Conservation (phyloP, 2,888 invertebrate species). For the Pheosia gnoma region DNA sequence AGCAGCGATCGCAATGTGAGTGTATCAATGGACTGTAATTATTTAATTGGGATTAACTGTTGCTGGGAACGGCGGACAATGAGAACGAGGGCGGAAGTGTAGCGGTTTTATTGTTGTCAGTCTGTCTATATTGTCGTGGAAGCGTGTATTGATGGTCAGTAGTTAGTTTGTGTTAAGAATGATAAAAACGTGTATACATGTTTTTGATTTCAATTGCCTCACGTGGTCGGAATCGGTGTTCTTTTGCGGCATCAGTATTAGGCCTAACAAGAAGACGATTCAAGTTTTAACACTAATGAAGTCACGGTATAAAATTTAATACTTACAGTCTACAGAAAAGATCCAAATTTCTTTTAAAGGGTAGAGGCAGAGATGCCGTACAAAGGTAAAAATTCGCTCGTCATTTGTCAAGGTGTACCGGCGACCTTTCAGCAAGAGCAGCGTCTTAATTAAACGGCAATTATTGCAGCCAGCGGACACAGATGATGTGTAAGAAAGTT, state of each 20-base stretch:
- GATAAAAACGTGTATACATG: too few relatives aligned
- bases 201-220: too few relatives aligned
- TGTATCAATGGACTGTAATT: constrained; percentile 55
- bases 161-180: too few relatives aligned
- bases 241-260: too few relatives aligned
- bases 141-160: background rate
- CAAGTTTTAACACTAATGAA: too few relatives aligned
- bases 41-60: constrained; percentile 59
- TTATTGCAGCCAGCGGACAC: constrained; percentile 7
- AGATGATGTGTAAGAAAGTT: constrained; percentile 11
- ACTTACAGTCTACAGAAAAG: background rate
- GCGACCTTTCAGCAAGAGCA: constrained; percentile 16
- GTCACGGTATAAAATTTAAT: background rate
- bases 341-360: background rate
- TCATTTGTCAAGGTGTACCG: constrained; percentile 14
- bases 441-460: constrained; percentile 16
- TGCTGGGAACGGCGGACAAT: constrained; percentile 22
- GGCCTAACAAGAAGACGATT: too few relatives aligned
- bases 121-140: background rate
- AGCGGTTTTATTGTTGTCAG: constrained; percentile 2
- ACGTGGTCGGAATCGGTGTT: too few relatives aligned
- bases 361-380: background rate
- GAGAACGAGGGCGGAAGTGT: constrained; percentile 36
- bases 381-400: background rate
- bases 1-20: constrained; percentile 37